Base-by-base conservation (phyloP, 2,113 vertebrate genomes). In the Egretta garzetta region DNA sequence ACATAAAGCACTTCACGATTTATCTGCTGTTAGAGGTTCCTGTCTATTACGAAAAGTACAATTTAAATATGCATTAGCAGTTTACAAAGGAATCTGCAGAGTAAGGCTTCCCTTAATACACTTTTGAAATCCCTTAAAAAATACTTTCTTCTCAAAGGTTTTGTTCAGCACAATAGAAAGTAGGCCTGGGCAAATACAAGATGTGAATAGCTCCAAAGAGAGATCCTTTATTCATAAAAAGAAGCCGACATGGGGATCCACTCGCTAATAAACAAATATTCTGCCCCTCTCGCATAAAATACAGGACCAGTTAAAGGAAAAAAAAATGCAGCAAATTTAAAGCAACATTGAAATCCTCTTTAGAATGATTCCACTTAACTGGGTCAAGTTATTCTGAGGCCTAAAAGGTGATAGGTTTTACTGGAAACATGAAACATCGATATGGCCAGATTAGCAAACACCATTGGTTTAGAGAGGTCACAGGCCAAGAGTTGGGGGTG, bases 1-100 rank as follows among this genome's bases (percentile, higher is more conserved):
- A 15, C 6, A 62, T 0, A 0, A 55, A 73, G 24, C 32, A 63
- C 8, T 53, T 86, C 4, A 53, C 1, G 0, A 76, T 80, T 80
- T 76, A 26, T 68, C 60, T 80, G 70, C 53, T 1, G 0, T 11
- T 67, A 53, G 30, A 80, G 1, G 27, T 70, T 70, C 39, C 17
- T 73, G 27, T 71, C 22, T 19, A 20, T 41, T 66, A 43, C 0
- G 0, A 52, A 93, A 95, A 86, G 9, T 12, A 19, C 15, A n/a
- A 27, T 66, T 90, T 73, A 80, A 88, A 85, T 49, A 47, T 43
- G 24, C 6, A 14, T 74, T 79, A 56, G 12, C 18, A 76, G 16
- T 26, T 74, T 50, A 56, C 39, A 56, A 39, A 74, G 30, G 50
- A 85, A 77, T 50, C 56, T 59, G 30, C 15, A 32, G 13, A 50